Conservation (phyloP, 2,888 invertebrate species). For the Oxystoma pomonae region DNA sequence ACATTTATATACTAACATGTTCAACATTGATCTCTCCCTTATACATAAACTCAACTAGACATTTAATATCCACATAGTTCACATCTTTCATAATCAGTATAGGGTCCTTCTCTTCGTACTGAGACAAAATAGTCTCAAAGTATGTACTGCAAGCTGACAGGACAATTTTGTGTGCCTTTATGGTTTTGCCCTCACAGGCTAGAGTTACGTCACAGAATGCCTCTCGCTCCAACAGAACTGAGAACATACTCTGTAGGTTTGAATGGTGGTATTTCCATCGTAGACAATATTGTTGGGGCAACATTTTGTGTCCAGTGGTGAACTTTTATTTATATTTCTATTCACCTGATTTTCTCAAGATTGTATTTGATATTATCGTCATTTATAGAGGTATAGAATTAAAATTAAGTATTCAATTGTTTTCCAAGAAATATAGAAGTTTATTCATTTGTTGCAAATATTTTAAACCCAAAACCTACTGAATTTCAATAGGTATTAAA, state of each 20-base stretch:
- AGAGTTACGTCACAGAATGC: conserved; percentile 88
- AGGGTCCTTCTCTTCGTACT: conserved; percentile 75
- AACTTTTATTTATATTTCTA: conserved; percentile 17
- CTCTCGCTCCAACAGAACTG: conserved; percentile 79
- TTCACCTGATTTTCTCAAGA: not conserved
- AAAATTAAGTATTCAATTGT: too few relatives aligned
- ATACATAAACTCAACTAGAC: conserved; percentile 92
- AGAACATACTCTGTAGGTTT: conserved; percentile 86
- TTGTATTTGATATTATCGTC: too few relatives aligned
- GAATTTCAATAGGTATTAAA: too few relatives aligned
- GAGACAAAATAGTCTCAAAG: conserved; percentile 81
- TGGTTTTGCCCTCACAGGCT: conserved; percentile 78
- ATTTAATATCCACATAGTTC: conserved; percentile 83
- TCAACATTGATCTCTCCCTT: conserved; percentile 94
- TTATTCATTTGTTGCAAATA: too few relatives aligned
- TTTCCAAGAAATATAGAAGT: too few relatives aligned
- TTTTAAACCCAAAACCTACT: too few relatives aligned
- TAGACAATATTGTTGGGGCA: conserved; percentile 86
- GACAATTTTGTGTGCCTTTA: conserved; percentile 81
- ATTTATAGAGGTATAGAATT: too few relatives aligned
- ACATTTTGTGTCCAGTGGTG: conserved; percentile 51
- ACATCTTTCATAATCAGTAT: conserved; percentile 87
- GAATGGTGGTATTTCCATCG: conserved; percentile 92
- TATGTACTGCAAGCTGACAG: conserved; percentile 90
- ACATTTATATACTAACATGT: conserved; percentile 76